Conservation (phyloP, 2,888 invertebrate genomes). For the Cephus pygmeus region DNA sequence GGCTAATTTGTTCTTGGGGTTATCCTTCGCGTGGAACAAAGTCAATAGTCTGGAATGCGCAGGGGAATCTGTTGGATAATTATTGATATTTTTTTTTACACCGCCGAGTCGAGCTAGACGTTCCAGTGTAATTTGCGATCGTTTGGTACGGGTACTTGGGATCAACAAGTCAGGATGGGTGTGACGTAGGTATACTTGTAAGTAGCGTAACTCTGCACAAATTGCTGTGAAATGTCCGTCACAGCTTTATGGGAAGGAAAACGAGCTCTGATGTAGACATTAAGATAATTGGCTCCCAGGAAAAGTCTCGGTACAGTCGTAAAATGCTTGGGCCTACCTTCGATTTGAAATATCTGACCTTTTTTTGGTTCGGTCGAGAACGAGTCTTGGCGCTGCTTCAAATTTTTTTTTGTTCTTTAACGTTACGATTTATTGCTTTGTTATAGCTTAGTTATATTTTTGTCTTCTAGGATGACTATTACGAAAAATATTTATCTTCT, state of each 20-base stretch:
- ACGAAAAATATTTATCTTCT: not conserved
- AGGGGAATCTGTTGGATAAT: not conserved
- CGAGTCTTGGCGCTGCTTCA: conserved; percentile 4
- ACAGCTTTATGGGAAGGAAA: not conserved
- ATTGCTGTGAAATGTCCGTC: not conserved
- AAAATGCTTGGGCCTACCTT: not conserved
- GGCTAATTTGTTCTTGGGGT: too few relatives aligned
- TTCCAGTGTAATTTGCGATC: not conserved
- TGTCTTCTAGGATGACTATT: not conserved
- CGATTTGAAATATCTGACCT: not conserved
- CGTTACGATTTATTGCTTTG: not conserved
- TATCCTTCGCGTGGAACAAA: not conserved
- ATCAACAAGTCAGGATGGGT: not conserved
- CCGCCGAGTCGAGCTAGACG: not conserved
- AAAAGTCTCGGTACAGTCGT: conserved; percentile 18
- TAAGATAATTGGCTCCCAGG: conserved; percentile 35
- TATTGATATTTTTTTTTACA: not conserved
- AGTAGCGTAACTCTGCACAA: not conserved
- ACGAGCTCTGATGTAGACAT: conserved; percentile 33
- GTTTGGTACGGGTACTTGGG: not conserved
- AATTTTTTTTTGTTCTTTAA: not conserved
- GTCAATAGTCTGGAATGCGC: not conserved
- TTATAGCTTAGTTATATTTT: not conserved
- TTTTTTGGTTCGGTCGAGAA: not conserved
- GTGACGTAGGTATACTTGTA: not conserved